Percentiles rank a stretch among this genome's conserved stretches.
These are phyloP conservation scores for Chamaedrilus cognettii DNA, from an alignment of 2,888 invertebrate genomes.

Conservation along the genomic window DNA sequence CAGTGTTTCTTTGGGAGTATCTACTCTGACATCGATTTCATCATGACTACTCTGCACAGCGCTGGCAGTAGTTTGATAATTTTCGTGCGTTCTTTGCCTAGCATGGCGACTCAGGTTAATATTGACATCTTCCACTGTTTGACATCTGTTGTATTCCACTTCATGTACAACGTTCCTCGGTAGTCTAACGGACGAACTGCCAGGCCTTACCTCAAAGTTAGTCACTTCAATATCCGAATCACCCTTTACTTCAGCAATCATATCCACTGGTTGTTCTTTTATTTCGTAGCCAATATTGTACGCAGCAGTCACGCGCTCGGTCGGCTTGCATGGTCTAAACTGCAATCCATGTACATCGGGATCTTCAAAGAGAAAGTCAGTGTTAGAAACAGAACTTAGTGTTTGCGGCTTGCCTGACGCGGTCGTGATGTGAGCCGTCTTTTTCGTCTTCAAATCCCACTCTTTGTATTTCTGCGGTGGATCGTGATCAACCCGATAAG, in stretches of 20 bases:
- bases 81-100: not conserved
- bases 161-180: not conserved
- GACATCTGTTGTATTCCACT: not conserved
- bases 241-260: not conserved
- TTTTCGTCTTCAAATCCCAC: conserved; percentile 1
- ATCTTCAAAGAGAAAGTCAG: not conserved
- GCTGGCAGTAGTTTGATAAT: not conserved
- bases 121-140: not conserved
- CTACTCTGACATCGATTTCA: no score
- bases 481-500: not conserved
- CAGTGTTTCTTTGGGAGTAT: no score
- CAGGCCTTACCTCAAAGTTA: not conserved
- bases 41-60: no score
- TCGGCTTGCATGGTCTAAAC: not conserved
- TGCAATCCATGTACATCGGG: not conserved
- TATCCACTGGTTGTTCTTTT: not conserved
- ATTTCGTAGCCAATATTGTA: not conserved
- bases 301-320: not conserved
- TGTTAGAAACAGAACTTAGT: not conserved
- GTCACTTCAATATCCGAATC: not conserved
- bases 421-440: not conserved
- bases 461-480: not conserved
- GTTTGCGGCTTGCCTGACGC: not conserved
- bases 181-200: not conserved
- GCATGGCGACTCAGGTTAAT: not conserved